Percentiles rank a stretch among this genome's conserved stretches.
Evolutionary conservation across 2,113 vertebrate species (phyloP).

Genomic region (Hiodon tergisus): DNA sequence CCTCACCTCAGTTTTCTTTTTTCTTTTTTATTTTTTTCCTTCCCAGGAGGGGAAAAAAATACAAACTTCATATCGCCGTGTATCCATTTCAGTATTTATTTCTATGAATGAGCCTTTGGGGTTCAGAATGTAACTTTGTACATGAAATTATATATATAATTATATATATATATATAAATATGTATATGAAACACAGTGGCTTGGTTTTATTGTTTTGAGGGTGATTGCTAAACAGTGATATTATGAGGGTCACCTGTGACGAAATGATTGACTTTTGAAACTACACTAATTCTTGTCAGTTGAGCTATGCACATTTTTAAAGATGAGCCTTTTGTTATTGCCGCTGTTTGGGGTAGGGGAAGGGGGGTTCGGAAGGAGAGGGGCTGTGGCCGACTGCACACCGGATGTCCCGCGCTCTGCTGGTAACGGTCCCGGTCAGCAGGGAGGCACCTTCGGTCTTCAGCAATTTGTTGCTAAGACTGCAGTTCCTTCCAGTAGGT

Average conservation of each 20-base stretch:
- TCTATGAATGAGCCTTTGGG: constrained; percentile 87
- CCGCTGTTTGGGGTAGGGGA: constrained; percentile 11
- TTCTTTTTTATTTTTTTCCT: constrained; percentile 63
- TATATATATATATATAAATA: constrained; percentile 62
- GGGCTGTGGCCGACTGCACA: background rate
- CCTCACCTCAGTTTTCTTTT: constrained; percentile 44
- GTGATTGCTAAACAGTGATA: constrained; percentile 26
- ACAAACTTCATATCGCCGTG: constrained; percentile 66
- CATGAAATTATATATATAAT: constrained; percentile 70
- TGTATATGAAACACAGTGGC: constrained; percentile 77
- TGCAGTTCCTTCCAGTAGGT: constrained; percentile 15
- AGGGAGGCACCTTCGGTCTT: background rate
- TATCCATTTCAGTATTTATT: constrained; percentile 99
- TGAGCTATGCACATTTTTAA: constrained; percentile 59
- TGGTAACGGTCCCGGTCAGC: background rate
- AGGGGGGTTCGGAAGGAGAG: background rate
- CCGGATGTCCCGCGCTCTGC: background rate
- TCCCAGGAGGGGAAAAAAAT: constrained; percentile 45
- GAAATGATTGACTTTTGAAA: constrained; percentile 26
- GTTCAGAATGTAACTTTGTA: constrained; percentile 99
- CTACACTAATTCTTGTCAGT: constrained; percentile 29
- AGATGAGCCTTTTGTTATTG: constrained; percentile 15
- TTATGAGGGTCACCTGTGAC: constrained; percentile 8
- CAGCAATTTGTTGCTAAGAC: constrained; percentile 19
- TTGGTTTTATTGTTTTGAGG: constrained; percentile 58